Base-by-base conservation (phyloP, 1,140 invertebrate species). In the Hylaeus volcanicus region DNA sequence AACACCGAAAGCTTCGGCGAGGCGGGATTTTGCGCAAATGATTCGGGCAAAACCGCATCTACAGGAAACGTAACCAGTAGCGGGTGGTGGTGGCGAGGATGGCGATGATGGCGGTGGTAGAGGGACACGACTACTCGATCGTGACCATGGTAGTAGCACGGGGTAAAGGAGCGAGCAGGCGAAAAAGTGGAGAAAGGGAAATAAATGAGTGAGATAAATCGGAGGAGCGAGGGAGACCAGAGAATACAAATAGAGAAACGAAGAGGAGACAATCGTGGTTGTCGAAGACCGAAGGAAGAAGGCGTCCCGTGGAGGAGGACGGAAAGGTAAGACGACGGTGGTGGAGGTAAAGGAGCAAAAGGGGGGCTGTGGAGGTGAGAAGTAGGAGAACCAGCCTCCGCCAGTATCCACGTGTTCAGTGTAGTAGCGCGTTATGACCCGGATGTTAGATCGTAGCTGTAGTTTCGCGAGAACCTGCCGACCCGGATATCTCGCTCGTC, bases 371-470 rank as follows among this genome's bases (percentile, higher is more conserved):
- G 79, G 77, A 83, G 79, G 79, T 78, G 83, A 79, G 83, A 89
- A 90, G 85, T 89, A 88, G 88, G 88, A 89, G 91, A 92, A 89
- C 87, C 90, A 92, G 91, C 89, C 91, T 91, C 89, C 86, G 90
- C 89, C 88, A 91, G 91, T 92, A 93, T 92, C 93, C 93, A 93
- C 93, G 93, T 93, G 93, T 93, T 93, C 92, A 93, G 91, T 92
- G 91, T 92, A 92, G 93, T 93, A 92, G 92, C 93, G 92, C 92
- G 92, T 93, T 93, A 93, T 93, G 93, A 93, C 93, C 93, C 93
- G 93, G 93, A 93, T 93, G 92, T 93, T 93, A 93, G 92, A 93
- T 93, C 91, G 92, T 92, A 93, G 91, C 91, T 90, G 93, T 89
- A 93, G 91, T 93, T 93, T 93, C 90, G 92, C 92, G 92, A 91